phyloP scores from a whole-genome alignment of 1,140 invertebrate genomes.

The Stegodyphus mimosarum region DNA sequence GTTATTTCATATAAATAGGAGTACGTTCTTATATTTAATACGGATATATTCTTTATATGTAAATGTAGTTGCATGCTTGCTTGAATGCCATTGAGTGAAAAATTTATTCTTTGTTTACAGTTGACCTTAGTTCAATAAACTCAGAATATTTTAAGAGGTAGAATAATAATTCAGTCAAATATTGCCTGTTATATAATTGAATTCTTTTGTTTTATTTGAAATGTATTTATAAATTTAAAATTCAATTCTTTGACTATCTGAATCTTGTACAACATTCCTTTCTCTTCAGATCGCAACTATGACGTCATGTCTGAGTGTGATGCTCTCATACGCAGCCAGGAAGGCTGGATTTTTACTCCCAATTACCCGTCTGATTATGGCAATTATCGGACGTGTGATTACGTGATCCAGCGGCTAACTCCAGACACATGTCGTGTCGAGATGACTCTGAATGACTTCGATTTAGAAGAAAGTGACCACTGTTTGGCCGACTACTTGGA shows the following conservation, averaged over 20 bases:
- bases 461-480: slow-evolving; percentile 62
- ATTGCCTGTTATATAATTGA: too few relatives aligned
- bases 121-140: neutral
- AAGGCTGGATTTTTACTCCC: slow-evolving; percentile 63
- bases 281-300: neutral
- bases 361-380: slow-evolving; percentile 62
- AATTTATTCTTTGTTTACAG: neutral
- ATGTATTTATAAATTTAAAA: neutral
- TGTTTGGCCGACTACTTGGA: slow-evolving; percentile 63
- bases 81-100: too few relatives aligned
- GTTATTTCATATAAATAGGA: too few relatives aligned
- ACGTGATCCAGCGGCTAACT: slow-evolving; percentile 47
- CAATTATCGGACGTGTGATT: slow-evolving; percentile 52
- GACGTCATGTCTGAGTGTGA: slow-evolving; percentile 46
- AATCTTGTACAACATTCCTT: neutral
- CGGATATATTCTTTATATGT: too few relatives aligned
- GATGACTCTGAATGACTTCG: slow-evolving; percentile 62
- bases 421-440: slow-evolving; percentile 60
- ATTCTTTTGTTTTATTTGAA: too few relatives aligned
- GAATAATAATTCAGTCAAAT: neutral
- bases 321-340: slow-evolving; percentile 21
- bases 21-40: too few relatives aligned
- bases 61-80: too few relatives aligned
- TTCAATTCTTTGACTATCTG: neutral
- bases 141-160: neutral